A percentile compares a stretch with the other conserved stretches of the same genome.
Evolutionary conservation across 2,797 vertebrate genomes (phyloP).

Genomic region (Clarias laeviceps): DNA sequence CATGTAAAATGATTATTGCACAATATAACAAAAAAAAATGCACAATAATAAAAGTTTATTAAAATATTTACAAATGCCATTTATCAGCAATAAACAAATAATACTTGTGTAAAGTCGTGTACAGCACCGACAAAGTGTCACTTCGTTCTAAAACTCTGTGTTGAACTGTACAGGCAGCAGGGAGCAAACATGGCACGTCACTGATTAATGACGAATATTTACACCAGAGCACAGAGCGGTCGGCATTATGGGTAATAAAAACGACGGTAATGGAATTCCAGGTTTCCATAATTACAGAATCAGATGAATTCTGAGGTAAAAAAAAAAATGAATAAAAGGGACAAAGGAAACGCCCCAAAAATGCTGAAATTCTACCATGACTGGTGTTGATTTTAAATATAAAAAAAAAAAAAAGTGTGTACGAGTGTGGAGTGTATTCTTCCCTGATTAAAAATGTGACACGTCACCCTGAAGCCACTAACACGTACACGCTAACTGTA

Average conservation of each 20-base stretch:
- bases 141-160: too few relatives aligned
- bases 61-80: background rate
- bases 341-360: background rate
- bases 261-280: too few relatives aligned
- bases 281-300: too few relatives aligned
- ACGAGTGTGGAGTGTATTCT: background rate
- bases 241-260: background rate
- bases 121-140: background rate
- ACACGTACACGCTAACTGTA: background rate
- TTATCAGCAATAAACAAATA: background rate
- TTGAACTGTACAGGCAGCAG: background rate
- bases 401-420: background rate
- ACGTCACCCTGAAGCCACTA: background rate
- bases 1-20: background rate
- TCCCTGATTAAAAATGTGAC: too few relatives aligned
- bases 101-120: too few relatives aligned
- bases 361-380: background rate
- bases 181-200: background rate
- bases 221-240: too few relatives aligned
- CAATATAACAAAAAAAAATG: background rate
- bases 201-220: background rate
- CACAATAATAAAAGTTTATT: constrained; percentile 12
- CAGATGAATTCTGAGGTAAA: background rate
- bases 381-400: background rate
- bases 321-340: background rate